phyloP scores from a whole-genome alignment of 2,888 invertebrate species.

The Habroteleia sp. region DNA sequence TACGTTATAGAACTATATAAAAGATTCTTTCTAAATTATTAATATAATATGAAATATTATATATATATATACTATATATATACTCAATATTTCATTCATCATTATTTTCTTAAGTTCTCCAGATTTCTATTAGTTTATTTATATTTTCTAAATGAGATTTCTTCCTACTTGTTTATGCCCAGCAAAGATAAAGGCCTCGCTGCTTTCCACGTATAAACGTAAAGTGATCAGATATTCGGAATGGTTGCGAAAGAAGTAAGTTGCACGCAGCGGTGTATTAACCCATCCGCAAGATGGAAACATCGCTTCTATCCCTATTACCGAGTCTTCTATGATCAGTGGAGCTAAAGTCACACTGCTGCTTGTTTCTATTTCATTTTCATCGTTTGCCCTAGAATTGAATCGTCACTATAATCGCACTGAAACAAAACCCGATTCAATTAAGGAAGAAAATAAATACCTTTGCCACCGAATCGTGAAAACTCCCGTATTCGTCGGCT shows the following conservation, averaged over 20 bases:
- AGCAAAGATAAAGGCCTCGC: slow-evolving; percentile 96
- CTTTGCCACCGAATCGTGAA: slow-evolving; percentile 84
- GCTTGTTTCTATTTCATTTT: slow-evolving; percentile 76
- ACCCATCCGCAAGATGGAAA: slow-evolving; percentile 90
- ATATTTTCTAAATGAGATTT: not conserved
- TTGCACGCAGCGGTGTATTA: slow-evolving; percentile 86
- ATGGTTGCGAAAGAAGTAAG: slow-evolving; percentile 88
- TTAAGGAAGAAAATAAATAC: slow-evolving; percentile 70
- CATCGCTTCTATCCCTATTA: slow-evolving; percentile 84
- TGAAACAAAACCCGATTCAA: too few relatives aligned
- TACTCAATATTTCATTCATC: too few relatives aligned
- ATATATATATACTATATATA: too few relatives aligned
- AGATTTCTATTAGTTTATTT: too few relatives aligned
- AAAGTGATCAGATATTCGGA: slow-evolving; percentile 87
- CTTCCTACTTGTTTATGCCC: slow-evolving; percentile 91
- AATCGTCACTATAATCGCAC: too few relatives aligned
- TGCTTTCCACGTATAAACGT: slow-evolving; percentile 89
- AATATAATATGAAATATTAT: too few relatives aligned
- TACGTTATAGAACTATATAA: too few relatives aligned
- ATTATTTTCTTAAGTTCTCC: too few relatives aligned
- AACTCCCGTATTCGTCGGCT: slow-evolving; percentile 82
- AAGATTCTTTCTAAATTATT: too few relatives aligned
- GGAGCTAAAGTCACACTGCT: slow-evolving; percentile 84
- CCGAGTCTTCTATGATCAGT: slow-evolving; percentile 84
- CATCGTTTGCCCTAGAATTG: slow-evolving; percentile 70